Evolutionary conservation across 2,888 invertebrate genomes (phyloP).

Genomic region (Cryptocephalus moraei): DNA sequence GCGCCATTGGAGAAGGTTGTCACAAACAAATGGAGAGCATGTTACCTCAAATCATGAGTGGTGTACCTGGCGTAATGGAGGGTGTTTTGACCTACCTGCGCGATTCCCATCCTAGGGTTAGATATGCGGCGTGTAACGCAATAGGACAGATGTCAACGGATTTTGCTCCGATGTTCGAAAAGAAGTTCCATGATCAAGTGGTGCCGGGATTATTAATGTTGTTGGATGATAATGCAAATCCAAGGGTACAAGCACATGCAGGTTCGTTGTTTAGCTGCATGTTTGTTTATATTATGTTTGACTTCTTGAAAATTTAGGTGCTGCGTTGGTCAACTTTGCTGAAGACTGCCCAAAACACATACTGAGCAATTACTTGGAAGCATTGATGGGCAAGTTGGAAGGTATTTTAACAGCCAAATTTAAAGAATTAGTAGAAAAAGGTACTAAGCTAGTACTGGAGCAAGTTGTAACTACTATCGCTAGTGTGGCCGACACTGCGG

Average conservation of each 20-base stretch:
- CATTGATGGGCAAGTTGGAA: conserved; percentile 85
- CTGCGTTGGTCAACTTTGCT: conserved; percentile 97
- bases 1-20: conserved; percentile 97
- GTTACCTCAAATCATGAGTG: conserved; percentile 86
- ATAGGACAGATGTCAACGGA: conserved; percentile 98
- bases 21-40: conserved; percentile 96
- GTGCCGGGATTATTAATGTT: conserved; percentile 83
- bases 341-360: conserved; percentile 97
- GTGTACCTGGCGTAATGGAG: conserved; percentile 48
- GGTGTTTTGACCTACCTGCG: conserved; percentile 27
- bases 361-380: conserved; percentile 80
- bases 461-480: conserved; percentile 99
- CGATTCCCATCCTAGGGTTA: conserved; percentile 75
- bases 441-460: conserved; percentile 92
- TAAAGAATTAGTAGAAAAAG: conserved; percentile 87
- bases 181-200: conserved; percentile 94
- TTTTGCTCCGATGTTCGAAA: conserved; percentile 93
- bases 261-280: conserved; percentile 29
- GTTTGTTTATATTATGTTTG: neutral
- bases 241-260: conserved; percentile 83
- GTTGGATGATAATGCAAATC: conserved; percentile 83
- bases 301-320: conserved; percentile 45
- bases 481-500: conserved; percentile 95
- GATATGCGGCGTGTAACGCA: conserved; percentile 97
- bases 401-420: conserved; percentile 84